phyloP scores from a whole-genome alignment of 2,888 invertebrate genomes.

The Macrophya alboannulata region DNA sequence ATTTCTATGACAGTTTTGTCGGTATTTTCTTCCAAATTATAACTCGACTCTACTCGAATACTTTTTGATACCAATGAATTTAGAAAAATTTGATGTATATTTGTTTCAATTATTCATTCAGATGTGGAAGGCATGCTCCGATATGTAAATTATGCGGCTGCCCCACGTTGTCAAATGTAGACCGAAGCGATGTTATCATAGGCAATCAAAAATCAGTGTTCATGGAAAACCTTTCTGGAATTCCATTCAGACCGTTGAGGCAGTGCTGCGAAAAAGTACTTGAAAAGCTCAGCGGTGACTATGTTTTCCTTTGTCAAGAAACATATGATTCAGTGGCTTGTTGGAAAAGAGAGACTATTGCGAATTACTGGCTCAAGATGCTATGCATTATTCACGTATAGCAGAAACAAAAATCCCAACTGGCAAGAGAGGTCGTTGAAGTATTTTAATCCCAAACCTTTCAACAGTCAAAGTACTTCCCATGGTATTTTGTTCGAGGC shows the following conservation, averaged over 20 bases:
- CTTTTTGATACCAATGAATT: constrained; percentile 2
- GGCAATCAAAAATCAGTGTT: not conserved
- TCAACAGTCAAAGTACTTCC: constrained; percentile 16
- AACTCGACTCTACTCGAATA: not conserved
- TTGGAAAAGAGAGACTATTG: constrained; percentile 28
- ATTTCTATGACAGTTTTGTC: not conserved
- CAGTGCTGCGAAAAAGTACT: constrained; percentile 31
- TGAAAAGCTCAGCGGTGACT: not conserved
- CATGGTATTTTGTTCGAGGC: constrained; percentile 44
- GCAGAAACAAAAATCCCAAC: constrained; percentile 39
- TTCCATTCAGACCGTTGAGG: constrained; percentile 11
- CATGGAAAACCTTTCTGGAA: not conserved
- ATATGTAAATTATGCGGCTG: not conserved
- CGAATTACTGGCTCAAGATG: constrained; percentile 56
- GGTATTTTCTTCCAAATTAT: not conserved
- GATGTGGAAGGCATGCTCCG: constrained; percentile 11
- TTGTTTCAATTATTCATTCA: constrained; percentile 23
- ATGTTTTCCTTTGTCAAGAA: constrained; percentile 24
- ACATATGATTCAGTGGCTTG: not conserved
- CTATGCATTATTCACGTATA: constrained; percentile 57
- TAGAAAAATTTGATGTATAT: not conserved
- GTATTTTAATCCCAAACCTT: constrained; percentile 52
- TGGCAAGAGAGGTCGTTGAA: constrained; percentile 12
- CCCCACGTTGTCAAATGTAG: not conserved
- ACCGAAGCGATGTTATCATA: constrained; percentile 6